Base-by-base conservation (phyloP, 2,888 invertebrate species). In the Odontocolon sp. region DNA sequence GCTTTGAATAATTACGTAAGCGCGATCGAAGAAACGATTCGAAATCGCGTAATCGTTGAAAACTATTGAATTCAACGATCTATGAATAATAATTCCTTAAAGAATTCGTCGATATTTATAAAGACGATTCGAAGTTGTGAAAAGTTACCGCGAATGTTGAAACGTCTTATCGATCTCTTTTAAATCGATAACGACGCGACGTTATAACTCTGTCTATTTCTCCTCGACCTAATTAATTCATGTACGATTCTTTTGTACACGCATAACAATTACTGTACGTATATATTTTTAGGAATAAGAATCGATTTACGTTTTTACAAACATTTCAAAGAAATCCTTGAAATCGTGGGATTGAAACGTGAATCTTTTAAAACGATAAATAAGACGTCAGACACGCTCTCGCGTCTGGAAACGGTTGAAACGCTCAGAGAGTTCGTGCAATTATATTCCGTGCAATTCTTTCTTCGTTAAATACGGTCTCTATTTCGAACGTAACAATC, bases 381-480 rank as follows among this genome's bases (percentile, higher is more conserved):
- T 36, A 50, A 64, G 50, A 47, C 38, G 31, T 63, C 11, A 59
- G 57, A 11, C 28, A 50, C 57, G 38, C 26, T 36, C 16, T 16
- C 68, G 57, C 26, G 8, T 61, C 42, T 61, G 70, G 61, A 61
- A 61, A 70, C 70, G 50, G 31, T 70, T 54, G 40, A 54, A 70
- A 61, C 50, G 61, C 42, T 50, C 42, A 64, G 21, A 50, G 26
- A 66, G 3, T 42, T 40, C 52, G 70, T 16, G 61, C 57, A 68
- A 36, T 68, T 36, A 33, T 47, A 68, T 68, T 57, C 47, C 57
- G 45, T 68, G 36, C 40, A 42, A 40, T 57, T 23, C 23, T 28
- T 8, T 8, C 1, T 31, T 18, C 18, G n/a, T 36, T 18, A 23
- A 33, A 47, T 33, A 31, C 18, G n/a, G 9, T 0, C 18, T 21